Evolutionary conservation across 2,113 vertebrate genomes (phyloP), one percentile per base, ranked within the genome.

Genomic region (Callithrix jacchus): DNA sequence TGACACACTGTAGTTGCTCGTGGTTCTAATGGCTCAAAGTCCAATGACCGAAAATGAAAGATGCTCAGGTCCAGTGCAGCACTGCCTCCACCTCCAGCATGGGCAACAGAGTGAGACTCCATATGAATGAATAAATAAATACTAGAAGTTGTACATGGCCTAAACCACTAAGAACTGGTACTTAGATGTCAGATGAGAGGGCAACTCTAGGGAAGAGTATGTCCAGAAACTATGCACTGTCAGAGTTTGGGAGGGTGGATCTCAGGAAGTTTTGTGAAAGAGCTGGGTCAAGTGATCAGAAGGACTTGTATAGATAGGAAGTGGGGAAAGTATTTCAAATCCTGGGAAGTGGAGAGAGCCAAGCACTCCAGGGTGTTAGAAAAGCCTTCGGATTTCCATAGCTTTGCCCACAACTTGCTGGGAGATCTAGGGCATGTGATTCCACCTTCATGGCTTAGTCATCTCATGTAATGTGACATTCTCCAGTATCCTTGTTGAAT

Each of bases 1-100:
- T 64, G 99, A 99, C 97, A 99, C 99, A 4, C 95, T 99, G 99
- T 99, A 99, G 98, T 99, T 99, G 98, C 99, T 99, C 99, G 99
- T 99, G 97, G 86, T 98, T 98, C 73, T 96, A 91, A 85, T 35
- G 84, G 66, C 56, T 98, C 97, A 96, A 89, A 95, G 93, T 97
- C 77, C 95, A 97, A 96, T 97, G 96, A 92, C 97, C 97, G 92
- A 85, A 92, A 96, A 94, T 42, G 16, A 95, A 95, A 96, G 91
- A 97, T 52, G 49, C 49, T 52, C 49, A 4, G 49, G 49, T 52
- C 49, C 49, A 52, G 49, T 1, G 49, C 49, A 52, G 49, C 49
- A 52, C 14, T 52, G 49, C 49, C 49, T 52, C 49, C 49, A 52
- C 16, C 49, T 52, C 49, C 14, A 17, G 49, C 14, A 14, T 52